Base-by-base conservation (phyloP, 1,140 invertebrate species). In the Pomacea maculata region DNA sequence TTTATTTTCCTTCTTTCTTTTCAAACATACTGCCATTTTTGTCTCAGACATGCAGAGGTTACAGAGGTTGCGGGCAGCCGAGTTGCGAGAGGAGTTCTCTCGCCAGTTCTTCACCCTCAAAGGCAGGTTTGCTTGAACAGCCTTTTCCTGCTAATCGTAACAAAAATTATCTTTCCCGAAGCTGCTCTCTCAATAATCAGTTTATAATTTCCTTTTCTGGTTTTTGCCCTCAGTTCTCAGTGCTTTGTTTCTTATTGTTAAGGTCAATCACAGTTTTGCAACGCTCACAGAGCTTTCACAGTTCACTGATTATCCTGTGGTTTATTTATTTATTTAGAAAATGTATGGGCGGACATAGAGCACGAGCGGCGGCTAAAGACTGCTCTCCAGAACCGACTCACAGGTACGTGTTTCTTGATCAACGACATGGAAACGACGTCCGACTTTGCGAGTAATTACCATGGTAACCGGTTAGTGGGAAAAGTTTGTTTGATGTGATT, bases 321-420 rank as follows among this genome's bases (percentile, higher is more conserved):
- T 17, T 75, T 45, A 29, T 34, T 12, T 75, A 29, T 71, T 71
- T 52, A 19, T 79, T 21, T 34, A 81, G 80, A 81, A 72, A 81
- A 76, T 45, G 45, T 78, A 0, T 78, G 64, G 75, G 34, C 80
- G 10, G 80, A 81, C 34, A 78, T 81, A 9, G 75, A 81, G 63
- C 65, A 81, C 25, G 80, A 81, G 25, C 65, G 75, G 52, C 25
- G 55, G 10, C 17, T 74, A 29, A 77, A 70, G 17, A 21, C 74
- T 21, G 14, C 67, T 25, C 68, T 81, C 2, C 74, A 81, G 25
- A 75, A 63, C 25, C 68, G 75, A 78, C 65, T 81, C 25, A 64
- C 72, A 72, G 80, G 80, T 81, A 45, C 34, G 29, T 80, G 45
- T 17, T 61, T 61, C 57, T 17, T 0, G 57, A 14, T 61, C 57